These are phyloP conservation scores for Montipora cactus DNA, from an alignment of 64 coral and sea anemone species.

Conservation along the genomic window DNA sequence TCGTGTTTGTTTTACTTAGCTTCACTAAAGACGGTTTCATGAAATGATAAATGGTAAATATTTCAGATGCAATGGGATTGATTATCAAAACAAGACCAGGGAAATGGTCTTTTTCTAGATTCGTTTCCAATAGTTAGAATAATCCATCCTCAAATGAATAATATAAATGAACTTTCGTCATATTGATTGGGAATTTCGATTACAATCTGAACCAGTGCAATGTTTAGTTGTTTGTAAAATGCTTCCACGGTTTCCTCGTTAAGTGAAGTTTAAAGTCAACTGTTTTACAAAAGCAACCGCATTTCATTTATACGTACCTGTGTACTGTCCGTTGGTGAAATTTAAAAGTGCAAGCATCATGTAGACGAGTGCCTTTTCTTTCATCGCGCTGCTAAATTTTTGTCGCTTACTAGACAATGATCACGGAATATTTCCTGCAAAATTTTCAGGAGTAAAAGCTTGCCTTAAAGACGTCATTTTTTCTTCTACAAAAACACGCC, in stretches of 20 bases:
- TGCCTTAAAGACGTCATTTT: not conserved
- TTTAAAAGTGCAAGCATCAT: not conserved
- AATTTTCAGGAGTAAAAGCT: not conserved
- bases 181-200: no score
- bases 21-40: not conserved
- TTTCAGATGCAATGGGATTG: not conserved
- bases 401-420: not conserved
- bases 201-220: no score
- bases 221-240: no score
- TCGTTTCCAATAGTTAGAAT: no score
- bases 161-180: no score
- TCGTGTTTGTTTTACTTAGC: not conserved
- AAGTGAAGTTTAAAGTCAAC: not conserved
- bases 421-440: no score
- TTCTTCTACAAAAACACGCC: not conserved
- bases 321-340: not conserved
- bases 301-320: not conserved
- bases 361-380: not conserved
- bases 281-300: not conserved
- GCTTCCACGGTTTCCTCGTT: no score
- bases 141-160: no score
- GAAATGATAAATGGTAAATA: not conserved
- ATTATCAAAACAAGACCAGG: not conserved
- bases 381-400: not conserved
- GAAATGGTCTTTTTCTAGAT: no score